These are phyloP conservation scores for Globia sparganii DNA, from an alignment of 2,888 invertebrate species.

Conservation along the genomic window DNA sequence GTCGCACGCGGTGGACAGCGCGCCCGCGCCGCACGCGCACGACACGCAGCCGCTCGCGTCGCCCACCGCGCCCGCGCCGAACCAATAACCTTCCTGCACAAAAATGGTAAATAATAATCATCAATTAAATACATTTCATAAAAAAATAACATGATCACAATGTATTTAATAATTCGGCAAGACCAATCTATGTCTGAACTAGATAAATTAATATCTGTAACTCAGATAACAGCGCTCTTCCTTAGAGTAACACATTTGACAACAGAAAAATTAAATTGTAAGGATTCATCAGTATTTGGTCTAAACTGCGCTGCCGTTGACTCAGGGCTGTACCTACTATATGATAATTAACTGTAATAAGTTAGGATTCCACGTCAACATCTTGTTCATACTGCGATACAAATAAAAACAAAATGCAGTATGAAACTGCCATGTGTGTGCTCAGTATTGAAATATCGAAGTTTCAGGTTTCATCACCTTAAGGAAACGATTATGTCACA, in stretches of 20 bases:
- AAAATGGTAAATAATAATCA: neutral
- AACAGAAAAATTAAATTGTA: neutral
- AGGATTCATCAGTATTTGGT: neutral
- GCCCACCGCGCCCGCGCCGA: constrained; percentile 78
- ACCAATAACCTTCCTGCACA: constrained; percentile 87
- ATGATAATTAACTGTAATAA: no score
- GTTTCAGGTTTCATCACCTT: no score
- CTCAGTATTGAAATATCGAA: no score
- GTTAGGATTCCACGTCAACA: no score
- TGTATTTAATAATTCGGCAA: neutral
- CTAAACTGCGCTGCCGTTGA: neutral
- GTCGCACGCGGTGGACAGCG: constrained; percentile 93
- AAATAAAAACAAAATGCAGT: no score
- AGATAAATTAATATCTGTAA: neutral
- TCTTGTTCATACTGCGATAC: no score
- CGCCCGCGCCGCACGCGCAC: constrained; percentile 95
- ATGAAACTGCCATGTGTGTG: no score
- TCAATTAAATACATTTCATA: neutral
- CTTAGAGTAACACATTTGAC: neutral
- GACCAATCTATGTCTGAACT: neutral
- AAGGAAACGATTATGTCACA: no score
- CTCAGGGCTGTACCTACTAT: no score
- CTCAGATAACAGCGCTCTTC: neutral
- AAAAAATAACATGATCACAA: neutral
- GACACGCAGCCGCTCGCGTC: constrained; percentile 91